Evolutionary conservation across 2,888 invertebrate species (phyloP).

Genomic region (Cordilura impudica): DNA sequence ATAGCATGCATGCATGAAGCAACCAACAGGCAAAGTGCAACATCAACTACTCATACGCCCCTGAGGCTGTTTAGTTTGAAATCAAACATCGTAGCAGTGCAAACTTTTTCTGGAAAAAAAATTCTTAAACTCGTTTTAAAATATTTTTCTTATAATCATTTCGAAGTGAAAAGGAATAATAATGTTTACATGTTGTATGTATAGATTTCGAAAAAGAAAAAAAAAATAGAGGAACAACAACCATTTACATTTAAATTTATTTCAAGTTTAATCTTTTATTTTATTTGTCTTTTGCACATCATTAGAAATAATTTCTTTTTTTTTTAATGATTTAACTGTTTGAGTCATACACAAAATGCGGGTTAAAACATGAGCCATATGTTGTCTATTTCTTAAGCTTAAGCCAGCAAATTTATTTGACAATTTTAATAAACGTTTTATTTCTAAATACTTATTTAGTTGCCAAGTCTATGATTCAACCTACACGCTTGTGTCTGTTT

Average conservation of each 20-base stretch:
- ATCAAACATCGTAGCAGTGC: not conserved
- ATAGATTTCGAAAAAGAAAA: slow-evolving; percentile 18
- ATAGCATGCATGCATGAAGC: slow-evolving; percentile 37
- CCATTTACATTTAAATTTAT: slow-evolving; percentile 40
- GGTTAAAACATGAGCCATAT: slow-evolving; percentile 36
- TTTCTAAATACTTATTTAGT: slow-evolving; percentile 40
- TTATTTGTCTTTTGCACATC: slow-evolving; percentile 35
- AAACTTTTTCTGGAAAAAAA: not conserved
- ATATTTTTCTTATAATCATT: not conserved
- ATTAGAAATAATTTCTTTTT: slow-evolving; percentile 48
- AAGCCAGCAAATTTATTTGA: slow-evolving; percentile 44
- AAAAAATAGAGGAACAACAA: not conserved
- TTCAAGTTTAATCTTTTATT: slow-evolving; percentile 53
- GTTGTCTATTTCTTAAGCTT: slow-evolving; percentile 4
- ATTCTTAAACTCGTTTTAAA: not conserved
- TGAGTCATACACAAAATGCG: slow-evolving; percentile 25
- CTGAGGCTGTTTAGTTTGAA: slow-evolving; percentile 19
- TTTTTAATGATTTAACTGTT: not conserved
- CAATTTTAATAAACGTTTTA: slow-evolving; percentile 59
- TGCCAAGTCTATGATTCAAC: slow-evolving; percentile 23
- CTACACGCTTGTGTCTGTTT: slow-evolving; percentile 24
- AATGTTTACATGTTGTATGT: not conserved
- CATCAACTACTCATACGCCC: slow-evolving; percentile 32
- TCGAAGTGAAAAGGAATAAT: not conserved
- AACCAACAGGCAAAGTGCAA: slow-evolving; percentile 8